Evolutionary conservation across 2,888 invertebrate genomes (phyloP), one percentile per base, ranked within the genome.

Genomic region (Thyatira batis): DNA sequence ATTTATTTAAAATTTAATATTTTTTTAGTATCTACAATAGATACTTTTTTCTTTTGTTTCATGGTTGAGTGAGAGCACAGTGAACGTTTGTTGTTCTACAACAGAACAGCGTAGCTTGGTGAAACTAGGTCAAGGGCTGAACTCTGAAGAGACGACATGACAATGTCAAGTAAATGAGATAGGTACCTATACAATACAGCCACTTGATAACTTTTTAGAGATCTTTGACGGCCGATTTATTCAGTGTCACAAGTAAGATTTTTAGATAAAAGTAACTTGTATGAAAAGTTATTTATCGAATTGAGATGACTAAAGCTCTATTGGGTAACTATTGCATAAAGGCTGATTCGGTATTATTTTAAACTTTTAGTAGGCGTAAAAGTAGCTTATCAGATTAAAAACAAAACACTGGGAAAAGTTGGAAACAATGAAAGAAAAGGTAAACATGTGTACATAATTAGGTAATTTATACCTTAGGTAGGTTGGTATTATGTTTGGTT

Each of bases 51-150:
- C 55, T 51, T 54, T 61, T 58, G 57, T 58, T 50, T 49, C 13
- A 20, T 20, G 9, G 17, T 51, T 46, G 54, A 51, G 53, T 39
- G 13, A 39, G 39, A 39, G 39, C 23, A 23, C 23, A 8, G 33
- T 11, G 5, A 33, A 4, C 6, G 23, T 23, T 4, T 23, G 23
- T 23, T 27, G 33, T 57, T 58, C 55, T 52, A 59, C 45, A 62
- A 62, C 51, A 53, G 60, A 53, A 55, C 54, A 54, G 57, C 57
- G 53, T 51, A n/a, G 48, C 56, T 53, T 56, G 52, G 50, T 20
- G 49, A 56, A 72, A 68, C 58, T 73, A 53, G 74, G 75, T 76
- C 72, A 73, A 73, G 69, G 62, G 54, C 60, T 57, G 57, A 52
- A 56, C 51, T 39, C 45, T 49, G 51, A 50, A 63, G 55, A 57